Evolutionary conservation across 2,888 invertebrate genomes (phyloP).

Genomic region (Nephrotoma guestfalica): DNA sequence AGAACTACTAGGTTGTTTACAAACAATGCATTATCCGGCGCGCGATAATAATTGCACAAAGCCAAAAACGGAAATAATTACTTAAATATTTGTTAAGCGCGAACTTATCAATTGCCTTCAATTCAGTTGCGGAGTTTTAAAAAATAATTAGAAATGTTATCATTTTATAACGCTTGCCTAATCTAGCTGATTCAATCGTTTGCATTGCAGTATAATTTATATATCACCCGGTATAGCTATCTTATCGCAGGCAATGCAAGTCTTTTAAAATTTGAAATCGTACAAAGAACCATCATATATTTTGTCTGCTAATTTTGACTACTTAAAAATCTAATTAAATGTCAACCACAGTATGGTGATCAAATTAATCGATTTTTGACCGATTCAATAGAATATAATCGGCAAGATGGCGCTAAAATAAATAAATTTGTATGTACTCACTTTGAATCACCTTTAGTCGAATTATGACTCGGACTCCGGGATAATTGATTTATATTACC

Average conservation of each 20-base stretch:
- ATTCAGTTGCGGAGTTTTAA: not conserved
- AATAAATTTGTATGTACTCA: conserved; percentile 8
- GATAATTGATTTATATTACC: conserved; percentile 19
- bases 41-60: not conserved
- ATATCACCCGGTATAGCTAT: not conserved
- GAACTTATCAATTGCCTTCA: not conserved
- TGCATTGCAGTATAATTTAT: not conserved
- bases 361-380: not conserved
- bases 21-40: not conserved
- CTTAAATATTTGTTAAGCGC: not conserved
- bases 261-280: not conserved
- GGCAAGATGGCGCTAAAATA: not conserved
- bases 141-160: too few relatives aligned
- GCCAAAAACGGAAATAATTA: not conserved
- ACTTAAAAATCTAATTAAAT: not conserved
- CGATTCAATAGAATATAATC: not conserved
- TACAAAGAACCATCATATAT: not conserved
- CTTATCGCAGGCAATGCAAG: not conserved
- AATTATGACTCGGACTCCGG: conserved; percentile 18
- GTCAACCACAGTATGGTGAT: not conserved
- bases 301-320: not conserved
- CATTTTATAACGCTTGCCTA: not conserved
- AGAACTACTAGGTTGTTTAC: not conserved
- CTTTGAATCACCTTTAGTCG: conserved; percentile 14
- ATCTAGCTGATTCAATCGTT: not conserved